Base-by-base conservation (phyloP, 30 jellyfish, hydroid and myxozoan genomes). In the Mastigias papua region DNA sequence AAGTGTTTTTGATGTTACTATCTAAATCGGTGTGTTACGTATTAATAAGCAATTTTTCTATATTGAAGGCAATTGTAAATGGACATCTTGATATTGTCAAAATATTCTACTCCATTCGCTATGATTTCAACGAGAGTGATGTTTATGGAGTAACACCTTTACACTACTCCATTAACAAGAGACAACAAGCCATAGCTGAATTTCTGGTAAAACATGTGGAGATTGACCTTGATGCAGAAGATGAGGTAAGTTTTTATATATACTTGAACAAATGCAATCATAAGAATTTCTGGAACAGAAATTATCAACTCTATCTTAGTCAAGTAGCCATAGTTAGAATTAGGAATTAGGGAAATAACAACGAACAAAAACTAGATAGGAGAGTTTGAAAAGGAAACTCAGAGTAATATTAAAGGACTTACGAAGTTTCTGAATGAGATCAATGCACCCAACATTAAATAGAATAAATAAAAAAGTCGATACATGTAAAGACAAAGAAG, bases 111-210 rank as follows among this genome's bases (percentile, higher is more conserved):
- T 37, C 57, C 62, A 27, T 29, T 26, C 20, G 32, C 25, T 69
- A 29, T 48, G 57, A 69, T 37, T 69, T 69, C 57, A 48, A 69
- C 9, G 28, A 29, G 20, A 29, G 62, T 3, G 81, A 69, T 69
- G 19, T 29, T 28, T 8, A 48, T 1, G 81, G 81, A n/a, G 17
- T 69, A 30, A 69, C 81, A 1, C 81, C 81, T 9, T 63, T 69
- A 1, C 81, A 69, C 29, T 69, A 9, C 81, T 37, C 81, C 4
- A 69, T 69, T 9, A 37, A 69, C 62, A 69, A 9, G 63, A 69
- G 57, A 33, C 81, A 69, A n/a, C 63, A 61, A 29, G 31, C 30
- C 16, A 48, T 69, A 15, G 61, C 81, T 29, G 57, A 69, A 48
- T 69, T 69, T 28, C 21, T 69, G 33, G 32, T 69, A 9, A 26